phyloP scores from a whole-genome alignment of 2,888 invertebrate genomes.

The Gnatocerus cornutus region DNA sequence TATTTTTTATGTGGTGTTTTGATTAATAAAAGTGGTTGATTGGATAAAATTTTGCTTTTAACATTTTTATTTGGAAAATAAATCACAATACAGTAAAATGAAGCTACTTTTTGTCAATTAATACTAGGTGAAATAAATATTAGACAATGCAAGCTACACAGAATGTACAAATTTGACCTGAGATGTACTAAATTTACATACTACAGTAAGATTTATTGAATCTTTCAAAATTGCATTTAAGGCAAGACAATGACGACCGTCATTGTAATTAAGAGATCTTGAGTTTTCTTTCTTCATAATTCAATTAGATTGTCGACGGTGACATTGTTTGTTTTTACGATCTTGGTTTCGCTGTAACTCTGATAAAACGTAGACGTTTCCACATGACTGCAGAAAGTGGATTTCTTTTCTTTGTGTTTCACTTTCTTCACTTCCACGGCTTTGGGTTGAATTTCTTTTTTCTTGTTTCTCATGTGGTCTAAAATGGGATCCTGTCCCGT shows the following conservation, averaged over 20 bases:
- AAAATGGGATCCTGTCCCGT: slow-evolving; percentile 77
- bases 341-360: slow-evolving; percentile 54
- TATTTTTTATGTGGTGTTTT: slow-evolving; percentile 24
- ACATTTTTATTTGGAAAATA: too few relatives aligned
- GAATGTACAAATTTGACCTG: slow-evolving; percentile 3
- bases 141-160: not conserved
- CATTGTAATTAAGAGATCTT: too few relatives aligned
- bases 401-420: slow-evolving; percentile 59
- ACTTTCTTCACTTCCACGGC: slow-evolving; percentile 57
- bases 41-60: too few relatives aligned
- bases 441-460: slow-evolving; percentile 44
- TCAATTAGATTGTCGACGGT: slow-evolving; percentile 62
- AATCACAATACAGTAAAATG: too few relatives aligned
- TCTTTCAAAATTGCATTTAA: slow-evolving; percentile 1
- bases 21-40: slow-evolving; percentile 25
- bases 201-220: not conserved
- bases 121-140: not conserved
- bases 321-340: slow-evolving; percentile 51
- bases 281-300: slow-evolving; percentile 51
- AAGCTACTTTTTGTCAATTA: too few relatives aligned
- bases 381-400: slow-evolving; percentile 66
- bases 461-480: slow-evolving; percentile 65
- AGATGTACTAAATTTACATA: not conserved
- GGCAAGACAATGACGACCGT: too few relatives aligned
- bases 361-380: slow-evolving; percentile 57